Percentiles rank a stretch among this genome's conserved stretches.
Conservation (phyloP, 2,797 vertebrate genomes). For the Ceyx erithaca region DNA sequence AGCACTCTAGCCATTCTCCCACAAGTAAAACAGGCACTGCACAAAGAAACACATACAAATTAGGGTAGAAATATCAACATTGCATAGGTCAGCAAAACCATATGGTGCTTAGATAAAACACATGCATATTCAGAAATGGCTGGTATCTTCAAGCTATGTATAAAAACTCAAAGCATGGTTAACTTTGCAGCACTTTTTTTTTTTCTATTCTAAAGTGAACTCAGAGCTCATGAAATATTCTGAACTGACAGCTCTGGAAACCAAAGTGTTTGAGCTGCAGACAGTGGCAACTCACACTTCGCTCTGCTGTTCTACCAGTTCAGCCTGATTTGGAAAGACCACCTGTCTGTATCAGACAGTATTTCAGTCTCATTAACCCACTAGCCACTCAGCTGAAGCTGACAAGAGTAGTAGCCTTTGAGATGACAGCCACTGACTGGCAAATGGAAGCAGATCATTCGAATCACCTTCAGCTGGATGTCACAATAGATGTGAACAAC, state of each 20-base stretch:
- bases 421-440: not conserved
- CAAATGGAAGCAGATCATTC: not conserved
- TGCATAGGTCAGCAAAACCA: constrained; percentile 60
- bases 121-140: not conserved
- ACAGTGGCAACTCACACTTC: not conserved
- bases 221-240: not conserved
- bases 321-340: not conserved
- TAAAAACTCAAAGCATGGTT: not conserved
- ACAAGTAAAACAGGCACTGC: not conserved
- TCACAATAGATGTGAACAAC: not conserved
- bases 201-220: not conserved
- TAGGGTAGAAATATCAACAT: constrained; percentile 39
- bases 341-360: not conserved
- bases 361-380: not conserved
- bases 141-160: not conserved
- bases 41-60: constrained; percentile 19
- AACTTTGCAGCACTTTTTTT: not conserved
- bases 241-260: not conserved
- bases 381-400: not conserved
- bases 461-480: not conserved
- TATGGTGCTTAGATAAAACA: constrained; percentile 59
- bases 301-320: not conserved
- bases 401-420: not conserved
- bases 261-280: not conserved
- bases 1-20: constrained; percentile 41